phyloP scores from a whole-genome alignment of 53 echinoderm and acorn worm species.

The Stichopus horrens region DNA sequence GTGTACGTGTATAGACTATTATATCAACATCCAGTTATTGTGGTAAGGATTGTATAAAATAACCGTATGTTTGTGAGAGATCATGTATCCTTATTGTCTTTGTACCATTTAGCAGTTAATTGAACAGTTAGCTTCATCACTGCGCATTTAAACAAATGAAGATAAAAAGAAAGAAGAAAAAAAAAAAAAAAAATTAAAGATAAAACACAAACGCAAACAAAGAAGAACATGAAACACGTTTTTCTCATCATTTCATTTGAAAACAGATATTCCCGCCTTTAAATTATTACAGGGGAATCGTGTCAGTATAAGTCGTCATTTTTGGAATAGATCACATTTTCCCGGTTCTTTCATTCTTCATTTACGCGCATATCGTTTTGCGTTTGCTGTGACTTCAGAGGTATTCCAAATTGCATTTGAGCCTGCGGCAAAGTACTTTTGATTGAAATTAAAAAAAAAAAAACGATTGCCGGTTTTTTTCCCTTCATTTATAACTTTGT shows the following conservation, averaged over 20 bases:
- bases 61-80: constrained; percentile 41
- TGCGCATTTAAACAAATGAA: background rate
- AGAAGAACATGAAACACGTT: background rate
- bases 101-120: constrained; percentile 14
- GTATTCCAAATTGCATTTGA: background rate
- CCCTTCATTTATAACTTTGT: background rate
- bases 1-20: constrained; percentile 32
- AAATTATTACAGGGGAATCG: background rate
- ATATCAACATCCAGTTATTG: constrained; percentile 30
- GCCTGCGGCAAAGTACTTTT: background rate
- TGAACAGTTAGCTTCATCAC: constrained; percentile 9
- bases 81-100: constrained; percentile 35
- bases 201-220: background rate
- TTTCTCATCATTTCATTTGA: background rate
- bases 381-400: constrained; percentile 10
- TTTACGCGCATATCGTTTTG: constrained; percentile 17
- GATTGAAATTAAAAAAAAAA: background rate
- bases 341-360: constrained; percentile 26
- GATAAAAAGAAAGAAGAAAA: background rate
- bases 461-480: background rate
- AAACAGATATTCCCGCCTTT: background rate
- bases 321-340: background rate
- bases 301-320: background rate
- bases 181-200: background rate
- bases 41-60: constrained; percentile 33